A percentile compares a stretch with the other conserved stretches of the same genome.
Conservation (phyloP, 2,797 vertebrate genomes). For the Hypotaenidia philippensis region DNA sequence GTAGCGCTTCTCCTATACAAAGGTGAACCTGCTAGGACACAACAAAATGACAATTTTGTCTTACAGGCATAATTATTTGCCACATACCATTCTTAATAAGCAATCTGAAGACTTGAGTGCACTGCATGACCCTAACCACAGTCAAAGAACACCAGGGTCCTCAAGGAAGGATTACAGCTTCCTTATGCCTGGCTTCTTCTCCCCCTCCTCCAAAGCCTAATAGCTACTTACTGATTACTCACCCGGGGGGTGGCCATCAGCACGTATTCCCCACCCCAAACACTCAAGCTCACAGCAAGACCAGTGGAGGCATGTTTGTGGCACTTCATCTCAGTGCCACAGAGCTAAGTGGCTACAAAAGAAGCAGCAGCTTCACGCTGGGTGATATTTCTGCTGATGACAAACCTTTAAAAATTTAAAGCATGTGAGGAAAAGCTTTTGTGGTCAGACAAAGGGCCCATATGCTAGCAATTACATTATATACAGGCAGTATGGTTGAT, state of each 20-base stretch:
- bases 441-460: conserved; percentile 25
- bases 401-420: conserved; percentile 39
- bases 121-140: fast-evolving
- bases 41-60: background rate
- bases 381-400: conserved; percentile 20
- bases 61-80: background rate
- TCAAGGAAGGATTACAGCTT: background rate
- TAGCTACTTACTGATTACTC: background rate
- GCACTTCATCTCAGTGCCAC: background rate
- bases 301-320: background rate
- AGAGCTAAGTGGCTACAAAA: background rate
- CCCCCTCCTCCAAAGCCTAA: background rate
- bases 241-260: background rate
- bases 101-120: background rate
- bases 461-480: conserved; percentile 37
- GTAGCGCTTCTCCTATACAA: background rate
- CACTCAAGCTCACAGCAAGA: background rate
- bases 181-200: background rate
- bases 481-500: background rate
- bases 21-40: background rate
- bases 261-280: background rate
- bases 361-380: background rate
- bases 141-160: background rate
- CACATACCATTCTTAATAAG: background rate
- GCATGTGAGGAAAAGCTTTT: background rate